These are phyloP conservation scores for Cyprinella venusta DNA, from an alignment of 2,797 vertebrate species.

Conservation along the genomic window DNA sequence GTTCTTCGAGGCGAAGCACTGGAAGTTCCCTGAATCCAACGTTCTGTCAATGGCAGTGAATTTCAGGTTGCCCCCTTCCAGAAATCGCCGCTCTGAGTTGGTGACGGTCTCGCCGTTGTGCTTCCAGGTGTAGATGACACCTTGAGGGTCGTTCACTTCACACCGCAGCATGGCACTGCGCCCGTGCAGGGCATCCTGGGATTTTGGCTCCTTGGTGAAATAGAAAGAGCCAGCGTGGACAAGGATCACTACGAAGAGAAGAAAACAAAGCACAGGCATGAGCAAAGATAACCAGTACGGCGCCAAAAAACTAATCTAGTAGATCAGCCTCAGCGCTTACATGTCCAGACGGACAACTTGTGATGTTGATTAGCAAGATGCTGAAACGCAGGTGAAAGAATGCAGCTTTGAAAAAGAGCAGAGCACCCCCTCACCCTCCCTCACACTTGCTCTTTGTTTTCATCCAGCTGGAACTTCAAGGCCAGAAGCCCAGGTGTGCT, in stretches of 20 bases:
- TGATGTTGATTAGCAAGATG: slow-evolving; percentile 14
- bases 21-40: slow-evolving; percentile 82
- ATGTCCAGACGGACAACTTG: not conserved
- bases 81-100: slow-evolving; percentile 81
- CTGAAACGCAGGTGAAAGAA: slow-evolving; percentile 1
- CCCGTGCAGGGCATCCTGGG: slow-evolving; percentile 86
- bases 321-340: not conserved
- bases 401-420: slow-evolving; percentile 1
- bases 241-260: slow-evolving; percentile 59
- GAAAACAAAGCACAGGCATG: slow-evolving; percentile 8
- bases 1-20: slow-evolving; percentile 78
- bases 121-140: slow-evolving; percentile 77
- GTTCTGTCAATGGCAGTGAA: slow-evolving; percentile 79
- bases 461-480: slow-evolving; percentile 38
- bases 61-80: slow-evolving; percentile 83
- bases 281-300: not conserved
- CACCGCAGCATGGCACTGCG: slow-evolving; percentile 86
- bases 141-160: slow-evolving; percentile 73
- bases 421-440: not conserved
- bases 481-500: slow-evolving; percentile 45
- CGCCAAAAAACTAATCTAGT: not conserved
- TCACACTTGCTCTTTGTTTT: slow-evolving; percentile 26
- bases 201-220: slow-evolving; percentile 86
- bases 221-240: slow-evolving; percentile 66
- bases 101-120: slow-evolving; percentile 72